Evolutionary conservation across 2,888 invertebrate genomes (phyloP), one percentile per base, ranked within the genome.

Genomic region (Cosmia trapezina): DNA sequence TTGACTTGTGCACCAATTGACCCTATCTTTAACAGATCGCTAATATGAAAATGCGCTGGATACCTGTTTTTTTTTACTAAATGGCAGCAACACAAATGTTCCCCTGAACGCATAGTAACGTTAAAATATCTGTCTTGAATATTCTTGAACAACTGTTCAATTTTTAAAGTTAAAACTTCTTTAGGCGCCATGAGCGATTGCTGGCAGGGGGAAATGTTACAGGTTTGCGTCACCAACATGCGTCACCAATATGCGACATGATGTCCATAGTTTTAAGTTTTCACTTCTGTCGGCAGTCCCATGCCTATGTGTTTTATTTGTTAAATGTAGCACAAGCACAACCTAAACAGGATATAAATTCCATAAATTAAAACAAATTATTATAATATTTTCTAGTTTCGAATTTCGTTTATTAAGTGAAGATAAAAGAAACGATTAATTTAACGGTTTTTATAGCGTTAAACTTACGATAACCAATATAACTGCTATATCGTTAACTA

Each of bases 401-500:
- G 2, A 28, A 17, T 37, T 37, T 37, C 4, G 14, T 54, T 11
- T 53, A 17, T 4, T 9, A 53, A 4, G 37, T 37, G 6, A 73
- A 14, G 9, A 17, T 54, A 33, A 22, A 49, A 61, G 0, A 51
- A 64, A 28, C 8, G 0, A 45, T 14, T 14, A 41, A 33, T 6
- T 19, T 12, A 61, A 59, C 53, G 19, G 47, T 37, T 54, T 47
- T 7, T 3, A 37, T 37, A 41, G 2, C 59, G 59, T 28, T 71
- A 43, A 54, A n/a, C 12, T 11, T 1, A 28, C 0, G 2, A 14
- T 14, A 41, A 59, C 45, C 1, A 12, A 41, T 77, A 61, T 59
- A 71, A 37, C 62, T 53, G 62, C 9, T 51, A 63, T 49, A 65
- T 41, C 43, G 43, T 57, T 71, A 84, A 74, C 78, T 59, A 37